Conservation (phyloP, 2,113 vertebrate species). For the Arizona elegans region DNA sequence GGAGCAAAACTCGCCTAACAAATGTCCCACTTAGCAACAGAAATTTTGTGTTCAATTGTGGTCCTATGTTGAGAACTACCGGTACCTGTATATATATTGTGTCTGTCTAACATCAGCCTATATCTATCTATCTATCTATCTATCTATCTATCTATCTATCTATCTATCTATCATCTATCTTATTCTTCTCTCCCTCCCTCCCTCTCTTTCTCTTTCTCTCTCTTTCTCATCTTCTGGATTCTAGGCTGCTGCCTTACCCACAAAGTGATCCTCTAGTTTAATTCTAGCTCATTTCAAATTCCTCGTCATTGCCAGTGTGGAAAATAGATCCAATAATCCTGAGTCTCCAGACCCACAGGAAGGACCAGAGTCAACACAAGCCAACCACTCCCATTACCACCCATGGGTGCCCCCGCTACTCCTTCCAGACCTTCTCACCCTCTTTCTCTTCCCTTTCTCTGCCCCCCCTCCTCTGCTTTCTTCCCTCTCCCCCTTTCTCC, state of each 20-base stretch:
- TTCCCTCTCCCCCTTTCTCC: neutral
- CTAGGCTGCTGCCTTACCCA: neutral
- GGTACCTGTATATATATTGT: no score
- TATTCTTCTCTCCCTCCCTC: no score
- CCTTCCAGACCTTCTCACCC: accelerated
- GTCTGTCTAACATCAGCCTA: no score
- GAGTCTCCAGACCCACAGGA: neutral
- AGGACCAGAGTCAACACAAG: neutral
- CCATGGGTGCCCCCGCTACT: neutral
- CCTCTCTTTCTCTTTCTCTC: accelerated
- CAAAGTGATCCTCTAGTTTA: neutral
- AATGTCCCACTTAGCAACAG: no score
- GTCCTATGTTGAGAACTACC: no score
- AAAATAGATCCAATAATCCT: neutral
- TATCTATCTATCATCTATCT: no score
- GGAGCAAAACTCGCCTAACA: no score
- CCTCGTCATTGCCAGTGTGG: neutral
- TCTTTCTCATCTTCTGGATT: neutral
- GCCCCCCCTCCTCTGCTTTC: no score
- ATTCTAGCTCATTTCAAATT: neutral
- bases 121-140: no score
- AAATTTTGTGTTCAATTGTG: no score
- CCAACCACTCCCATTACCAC: neutral
- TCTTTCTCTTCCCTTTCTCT: neutral
- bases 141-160: no score